Evolutionary conservation across 2,113 vertebrate species (phyloP).

Genomic region (Vulpes ferrilata): DNA sequence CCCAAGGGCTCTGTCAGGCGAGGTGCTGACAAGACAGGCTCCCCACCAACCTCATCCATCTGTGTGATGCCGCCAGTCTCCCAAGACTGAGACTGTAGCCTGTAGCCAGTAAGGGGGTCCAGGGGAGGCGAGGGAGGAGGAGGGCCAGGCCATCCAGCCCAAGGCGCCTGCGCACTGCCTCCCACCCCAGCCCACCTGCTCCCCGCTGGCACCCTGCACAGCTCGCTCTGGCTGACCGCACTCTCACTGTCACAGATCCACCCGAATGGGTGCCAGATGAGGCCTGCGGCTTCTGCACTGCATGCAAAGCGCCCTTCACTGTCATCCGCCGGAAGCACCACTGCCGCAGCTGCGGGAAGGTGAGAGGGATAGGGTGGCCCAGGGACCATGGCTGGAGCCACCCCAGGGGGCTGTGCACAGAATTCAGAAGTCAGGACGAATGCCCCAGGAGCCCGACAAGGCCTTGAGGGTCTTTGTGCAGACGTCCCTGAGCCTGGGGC

Average conservation of each 20-base stretch:
- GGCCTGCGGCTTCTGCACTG: conserved; percentile 95
- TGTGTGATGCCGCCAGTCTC: rapidly evolving
- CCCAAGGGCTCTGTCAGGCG: not conserved
- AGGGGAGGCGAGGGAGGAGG: too few species aligned
- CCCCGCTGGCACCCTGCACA: rapidly evolving
- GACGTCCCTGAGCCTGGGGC: not conserved
- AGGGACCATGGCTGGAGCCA: not conserved
- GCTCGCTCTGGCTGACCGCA: not conserved
- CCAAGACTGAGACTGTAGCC: not conserved
- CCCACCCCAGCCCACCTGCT: not conserved
- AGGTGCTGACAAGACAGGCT: not conserved
- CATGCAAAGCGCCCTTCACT: conserved; percentile 98
- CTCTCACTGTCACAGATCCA: conserved; percentile 90
- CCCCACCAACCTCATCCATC: too few species aligned
- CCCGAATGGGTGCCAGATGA: conserved; percentile 99
- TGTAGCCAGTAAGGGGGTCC: not conserved
- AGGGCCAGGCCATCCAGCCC: too few species aligned
- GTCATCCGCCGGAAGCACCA: conserved; percentile 99
- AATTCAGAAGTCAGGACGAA: not conserved
- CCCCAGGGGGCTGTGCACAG: rapidly evolving
- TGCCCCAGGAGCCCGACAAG: rapidly evolving
- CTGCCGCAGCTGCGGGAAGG: conserved; percentile 99
- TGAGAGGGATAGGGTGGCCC: conserved; percentile 68
- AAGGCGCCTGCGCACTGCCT: not conserved
- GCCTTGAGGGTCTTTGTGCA: not conserved